Conservation (phyloP, 2,113 vertebrate species). For the Dicentrarchus labrax region DNA sequence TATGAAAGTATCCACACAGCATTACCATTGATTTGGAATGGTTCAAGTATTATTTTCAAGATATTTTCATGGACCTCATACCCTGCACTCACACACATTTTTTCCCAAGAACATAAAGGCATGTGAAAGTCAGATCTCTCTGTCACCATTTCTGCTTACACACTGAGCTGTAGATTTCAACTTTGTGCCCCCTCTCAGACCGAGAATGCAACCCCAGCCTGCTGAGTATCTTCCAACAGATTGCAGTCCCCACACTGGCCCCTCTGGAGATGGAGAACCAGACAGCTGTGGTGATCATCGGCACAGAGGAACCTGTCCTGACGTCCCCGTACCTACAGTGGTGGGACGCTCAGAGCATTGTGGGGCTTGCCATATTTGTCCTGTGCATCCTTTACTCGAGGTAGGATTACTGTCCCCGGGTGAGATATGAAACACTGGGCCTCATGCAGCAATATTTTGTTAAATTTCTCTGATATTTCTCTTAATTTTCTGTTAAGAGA, state of each 20-base stretch:
- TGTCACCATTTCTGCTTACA: neutral
- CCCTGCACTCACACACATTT: neutral
- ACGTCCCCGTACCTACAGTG: constrained; percentile 85
- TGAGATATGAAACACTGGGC: neutral
- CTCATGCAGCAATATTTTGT: too few species aligned
- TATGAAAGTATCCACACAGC: neutral
- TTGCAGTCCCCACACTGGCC: constrained; percentile 77
- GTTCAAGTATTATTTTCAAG: neutral
- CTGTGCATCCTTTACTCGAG: constrained; percentile 95
- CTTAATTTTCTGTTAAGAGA: too few species aligned
- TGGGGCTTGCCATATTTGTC: constrained; percentile 89
- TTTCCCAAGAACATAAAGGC: neutral
- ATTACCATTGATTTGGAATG: neutral
- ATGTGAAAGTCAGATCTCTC: neutral
- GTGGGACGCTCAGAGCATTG: constrained; percentile 89
- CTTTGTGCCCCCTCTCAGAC: constrained; percentile 80
- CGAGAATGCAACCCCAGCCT: constrained; percentile 91
- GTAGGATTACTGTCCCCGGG: constrained; percentile 75
- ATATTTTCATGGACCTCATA: neutral
- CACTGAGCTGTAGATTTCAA: neutral
- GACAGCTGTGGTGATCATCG: constrained; percentile 79
- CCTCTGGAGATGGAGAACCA: constrained; percentile 82
- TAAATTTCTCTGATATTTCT: too few species aligned
- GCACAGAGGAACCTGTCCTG: constrained; percentile 75
- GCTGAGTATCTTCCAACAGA: constrained; percentile 88